Percentiles rank a stretch among this genome's conserved stretches.
These are phyloP conservation scores for Tichodroma muraria DNA, from an alignment of 2,113 vertebrate species.

Conservation along the genomic window DNA sequence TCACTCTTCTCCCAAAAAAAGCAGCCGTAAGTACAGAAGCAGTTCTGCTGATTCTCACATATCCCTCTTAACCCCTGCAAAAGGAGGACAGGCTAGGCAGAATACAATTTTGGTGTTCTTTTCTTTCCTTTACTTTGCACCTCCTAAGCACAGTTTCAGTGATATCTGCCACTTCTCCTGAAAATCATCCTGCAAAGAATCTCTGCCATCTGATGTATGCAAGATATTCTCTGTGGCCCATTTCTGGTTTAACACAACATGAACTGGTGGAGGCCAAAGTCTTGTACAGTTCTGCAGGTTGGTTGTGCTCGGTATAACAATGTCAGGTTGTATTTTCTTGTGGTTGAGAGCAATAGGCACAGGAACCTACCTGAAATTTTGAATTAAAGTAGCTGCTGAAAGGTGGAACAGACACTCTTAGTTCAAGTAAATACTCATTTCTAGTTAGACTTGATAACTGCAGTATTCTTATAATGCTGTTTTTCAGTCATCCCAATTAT, in stretches of 20 bases:
- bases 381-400: background rate
- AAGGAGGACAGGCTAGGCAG: background rate
- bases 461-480: background rate
- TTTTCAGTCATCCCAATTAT: background rate
- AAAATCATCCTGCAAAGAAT: background rate
- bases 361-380: background rate
- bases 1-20: background rate
- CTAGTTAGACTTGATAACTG: background rate
- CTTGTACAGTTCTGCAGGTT: background rate
- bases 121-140: conserved; percentile 8
- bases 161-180: background rate
- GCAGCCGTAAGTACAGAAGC: background rate
- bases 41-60: background rate
- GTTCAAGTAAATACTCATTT: background rate
- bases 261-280: background rate
- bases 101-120: background rate
- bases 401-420: background rate
- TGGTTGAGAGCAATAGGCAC: background rate
- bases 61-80: background rate
- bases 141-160: background rate
- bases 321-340: background rate
- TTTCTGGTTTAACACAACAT: background rate
- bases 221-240: background rate
- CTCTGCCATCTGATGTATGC: background rate
- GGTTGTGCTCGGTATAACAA: background rate